Evolutionary conservation across 2,888 invertebrate genomes (phyloP), one percentile per base, ranked within the genome.

Genomic region (Tenthredo scrophulariae): DNA sequence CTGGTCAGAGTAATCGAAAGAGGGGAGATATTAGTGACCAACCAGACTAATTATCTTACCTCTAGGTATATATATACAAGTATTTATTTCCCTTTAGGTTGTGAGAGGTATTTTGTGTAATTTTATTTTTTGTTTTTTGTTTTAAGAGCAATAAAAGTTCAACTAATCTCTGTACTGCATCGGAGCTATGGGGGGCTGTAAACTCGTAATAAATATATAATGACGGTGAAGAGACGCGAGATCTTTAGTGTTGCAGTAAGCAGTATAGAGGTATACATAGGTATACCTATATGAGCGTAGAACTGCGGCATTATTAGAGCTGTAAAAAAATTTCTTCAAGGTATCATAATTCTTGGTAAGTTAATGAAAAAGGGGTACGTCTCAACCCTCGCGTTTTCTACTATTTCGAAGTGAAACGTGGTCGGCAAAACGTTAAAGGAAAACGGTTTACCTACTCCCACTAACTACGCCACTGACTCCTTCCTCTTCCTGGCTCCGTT

Each of bases 381-480:
- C 33, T 67, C 33, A 5, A 33, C 26, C 33, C 67, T 67, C 6
- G 18, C 18, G 6, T 33, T 67, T 67, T 33, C 5, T 62, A 67
- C 67, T 18, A 67, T 26, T 67, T 43, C 26, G 43, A 9, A 40
- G 74, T 40, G 15, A 13, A 43, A 70, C 7, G 18, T 7, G 22
- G 22, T 10, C 74, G 22, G 74, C 15, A 15, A 33, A 77, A 54
- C 18, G 29, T 77, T 26, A 54, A 50, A 50, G 50, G 77, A 50
- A 15, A n/a, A 77, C 33, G n/a, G 29, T 54, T 54, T 54, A 26
- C 75, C 5, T 54, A 29, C 77, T 10, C 33, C 54, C 54, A 33
- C 13, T 67, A 67, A 26, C 77, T 77, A 43, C 43, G 74, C 43
- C 74, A 74, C 40, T 74, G 74, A 74, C 77, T 77, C 50, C 79